Evolutionary conservation across 2,113 vertebrate species (phyloP), one percentile per base, ranked within the genome.

Genomic region (Otis tarda): DNA sequence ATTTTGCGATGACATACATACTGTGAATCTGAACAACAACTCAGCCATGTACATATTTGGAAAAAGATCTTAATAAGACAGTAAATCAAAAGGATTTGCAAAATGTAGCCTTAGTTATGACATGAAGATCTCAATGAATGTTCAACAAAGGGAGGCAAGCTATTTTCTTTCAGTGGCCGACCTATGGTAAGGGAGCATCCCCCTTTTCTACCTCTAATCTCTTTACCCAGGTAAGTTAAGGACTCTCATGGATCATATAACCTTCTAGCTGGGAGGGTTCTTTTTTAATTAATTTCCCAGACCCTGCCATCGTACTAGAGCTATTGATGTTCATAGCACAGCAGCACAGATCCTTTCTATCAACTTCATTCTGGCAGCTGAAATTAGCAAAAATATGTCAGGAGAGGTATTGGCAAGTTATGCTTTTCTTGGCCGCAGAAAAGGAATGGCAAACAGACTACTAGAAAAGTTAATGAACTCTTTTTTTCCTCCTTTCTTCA

Each of bases 41-140:
- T 56, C 2, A 1, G 13, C 18, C 65, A 39, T 4, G 3, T 39
- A 27, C 3, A 8, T 33, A 41, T 28, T 31, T 41, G 8, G 5
- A 11, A 81, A 83, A 87, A 87, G 3, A 4, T 11, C 31, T 25
- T 39, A 77, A 50, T 39, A 70, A 71, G 21, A 67, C 14, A 14
- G 45, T 75, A 37, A 81, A 82, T 61, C 14, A 49, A 74, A 79
- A 37, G 5, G 3, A 55, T 56, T 14, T 75, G 14, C 24, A 71
- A 76, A 75, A 63, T 35, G 2, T 71, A 76, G 5, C 9, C 52
- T 75, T 55, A n/a, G 12, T 47, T 90, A 84, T 84, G 45, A 65
- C 52, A 33, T 11, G 3, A 69, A 70, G 18, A 30, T 71, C 31
- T 68, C 60, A 76, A 13, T 6, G 8, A 12, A 49, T 45, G 7